phyloP scores from a whole-genome alignment of 2,113 vertebrate species.

The Misgurnus mizolepis region DNA sequence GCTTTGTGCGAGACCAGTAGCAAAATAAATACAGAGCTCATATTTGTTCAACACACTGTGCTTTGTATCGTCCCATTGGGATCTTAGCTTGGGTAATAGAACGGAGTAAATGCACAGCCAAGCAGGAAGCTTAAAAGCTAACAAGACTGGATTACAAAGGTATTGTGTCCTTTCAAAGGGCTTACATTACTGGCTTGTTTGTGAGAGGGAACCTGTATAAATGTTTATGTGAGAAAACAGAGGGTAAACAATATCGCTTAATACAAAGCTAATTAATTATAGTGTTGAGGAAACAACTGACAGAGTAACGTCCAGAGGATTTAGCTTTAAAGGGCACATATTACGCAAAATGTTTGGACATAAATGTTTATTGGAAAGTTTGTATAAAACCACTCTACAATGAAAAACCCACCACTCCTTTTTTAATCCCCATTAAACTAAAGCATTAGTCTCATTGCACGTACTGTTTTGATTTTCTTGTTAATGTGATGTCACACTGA shows the following conservation, averaged over 20 bases:
- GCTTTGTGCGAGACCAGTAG: slow-evolving; percentile 71
- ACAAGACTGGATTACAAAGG: slow-evolving; percentile 22
- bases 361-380: too few species aligned
- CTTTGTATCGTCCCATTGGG: slow-evolving; percentile 43
- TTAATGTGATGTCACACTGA: too few species aligned
- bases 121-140: slow-evolving; percentile 10
- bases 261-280: slow-evolving; percentile 11
- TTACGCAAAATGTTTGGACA: too few species aligned
- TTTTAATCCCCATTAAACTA: too few species aligned
- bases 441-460: too few species aligned
- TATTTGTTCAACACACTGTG: slow-evolving; percentile 66
- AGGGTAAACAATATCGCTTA: not conserved
- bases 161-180: slow-evolving; percentile 21
- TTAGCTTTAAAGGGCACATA: not conserved
- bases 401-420: too few species aligned
- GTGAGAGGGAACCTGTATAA: not conserved
- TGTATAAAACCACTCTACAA: too few species aligned
- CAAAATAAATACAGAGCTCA: slow-evolving; percentile 75
- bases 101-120: slow-evolving; percentile 39
- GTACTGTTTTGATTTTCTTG: too few species aligned
- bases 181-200: slow-evolving; percentile 14
- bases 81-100: slow-evolving; percentile 8
- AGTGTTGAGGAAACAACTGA: not conserved
- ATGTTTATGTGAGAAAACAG: slow-evolving; percentile 7
- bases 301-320: not conserved